Conservation (phyloP, 2,797 vertebrate genomes). For the Danionella dracula region DNA sequence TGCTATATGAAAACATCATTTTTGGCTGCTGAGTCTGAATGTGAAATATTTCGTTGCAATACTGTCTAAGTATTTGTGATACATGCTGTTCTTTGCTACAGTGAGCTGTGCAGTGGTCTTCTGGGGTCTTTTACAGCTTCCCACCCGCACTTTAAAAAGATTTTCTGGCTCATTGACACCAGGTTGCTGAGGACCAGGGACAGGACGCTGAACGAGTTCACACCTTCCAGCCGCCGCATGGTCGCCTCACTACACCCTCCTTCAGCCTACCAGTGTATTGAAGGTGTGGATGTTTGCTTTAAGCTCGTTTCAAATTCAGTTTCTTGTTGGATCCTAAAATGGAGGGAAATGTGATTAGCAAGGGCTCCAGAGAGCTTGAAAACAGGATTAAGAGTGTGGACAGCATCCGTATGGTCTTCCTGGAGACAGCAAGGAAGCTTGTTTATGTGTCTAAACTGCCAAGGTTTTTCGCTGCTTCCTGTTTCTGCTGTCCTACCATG, state of each 20-base stretch:
- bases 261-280: slow-evolving; percentile 3
- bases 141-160: slow-evolving; percentile 31
- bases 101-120: slow-evolving; percentile 41
- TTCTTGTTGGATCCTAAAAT: not conserved
- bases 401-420: slow-evolving; percentile 21
- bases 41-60: not conserved
- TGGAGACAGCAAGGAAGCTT: slow-evolving; percentile 11
- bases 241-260: not conserved
- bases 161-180: slow-evolving; percentile 59
- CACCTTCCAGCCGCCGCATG: slow-evolving; percentile 16
- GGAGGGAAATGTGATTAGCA: not conserved
- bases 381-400: not conserved
- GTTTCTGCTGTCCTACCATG: slow-evolving; percentile 27
- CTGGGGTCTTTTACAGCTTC: slow-evolving; percentile 35
- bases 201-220: slow-evolving; percentile 43
- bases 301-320: not conserved
- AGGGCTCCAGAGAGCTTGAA: not conserved
- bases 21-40: slow-evolving; percentile 4
- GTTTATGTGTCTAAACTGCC: slow-evolving; percentile 28
- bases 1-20: not conserved
- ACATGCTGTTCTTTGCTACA: not conserved
- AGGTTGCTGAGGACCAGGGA: slow-evolving; percentile 53
- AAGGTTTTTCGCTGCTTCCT: not conserved
- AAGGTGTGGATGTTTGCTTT: slow-evolving; percentile 37
- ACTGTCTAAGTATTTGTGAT: not conserved